phyloP scores from a whole-genome alignment of 2,113 vertebrate genomes.

The Erpornis zantholeuca region DNA sequence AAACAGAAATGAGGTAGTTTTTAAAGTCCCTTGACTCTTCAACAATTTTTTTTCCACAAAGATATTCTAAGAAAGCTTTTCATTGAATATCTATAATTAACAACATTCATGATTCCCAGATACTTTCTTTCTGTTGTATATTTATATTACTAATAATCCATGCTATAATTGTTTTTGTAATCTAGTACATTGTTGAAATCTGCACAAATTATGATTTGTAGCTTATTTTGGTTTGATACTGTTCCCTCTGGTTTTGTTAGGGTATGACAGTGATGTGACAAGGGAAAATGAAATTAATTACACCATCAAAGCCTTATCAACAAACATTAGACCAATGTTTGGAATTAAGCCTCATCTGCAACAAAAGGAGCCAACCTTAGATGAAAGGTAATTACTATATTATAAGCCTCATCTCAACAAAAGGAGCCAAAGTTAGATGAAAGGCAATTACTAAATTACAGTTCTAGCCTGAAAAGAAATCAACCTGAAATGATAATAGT shows the following conservation, averaged over 20 bases:
- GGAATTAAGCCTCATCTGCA: slow-evolving; percentile 96
- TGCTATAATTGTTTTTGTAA: neutral
- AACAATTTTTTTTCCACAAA: neutral
- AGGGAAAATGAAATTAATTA: slow-evolving; percentile 96
- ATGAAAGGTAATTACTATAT: slow-evolving; percentile 88
- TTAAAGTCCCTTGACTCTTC: neutral
- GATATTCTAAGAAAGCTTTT: neutral
- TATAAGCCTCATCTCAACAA: slow-evolving; percentile 91
- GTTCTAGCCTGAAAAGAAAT: neutral
- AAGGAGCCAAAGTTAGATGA: slow-evolving; percentile 92
- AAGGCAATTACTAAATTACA: slow-evolving; percentile 78
- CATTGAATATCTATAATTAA: neutral
- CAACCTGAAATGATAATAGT: neutral
- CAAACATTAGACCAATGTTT: slow-evolving; percentile 91
- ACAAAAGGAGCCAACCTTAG: slow-evolving; percentile 91
- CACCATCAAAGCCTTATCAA: slow-evolving; percentile 97
- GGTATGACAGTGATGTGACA: slow-evolving; percentile 97
- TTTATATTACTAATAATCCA: neutral
- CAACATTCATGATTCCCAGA: neutral
- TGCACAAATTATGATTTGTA: neutral
- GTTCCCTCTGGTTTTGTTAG: slow-evolving; percentile 65
- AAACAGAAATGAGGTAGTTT: neutral
- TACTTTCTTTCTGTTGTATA: neutral
- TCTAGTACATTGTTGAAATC: neutral
- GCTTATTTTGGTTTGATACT: neutral